phyloP scores from a whole-genome alignment of 2,797 vertebrate genomes.

The Lacerta viridis region DNA sequence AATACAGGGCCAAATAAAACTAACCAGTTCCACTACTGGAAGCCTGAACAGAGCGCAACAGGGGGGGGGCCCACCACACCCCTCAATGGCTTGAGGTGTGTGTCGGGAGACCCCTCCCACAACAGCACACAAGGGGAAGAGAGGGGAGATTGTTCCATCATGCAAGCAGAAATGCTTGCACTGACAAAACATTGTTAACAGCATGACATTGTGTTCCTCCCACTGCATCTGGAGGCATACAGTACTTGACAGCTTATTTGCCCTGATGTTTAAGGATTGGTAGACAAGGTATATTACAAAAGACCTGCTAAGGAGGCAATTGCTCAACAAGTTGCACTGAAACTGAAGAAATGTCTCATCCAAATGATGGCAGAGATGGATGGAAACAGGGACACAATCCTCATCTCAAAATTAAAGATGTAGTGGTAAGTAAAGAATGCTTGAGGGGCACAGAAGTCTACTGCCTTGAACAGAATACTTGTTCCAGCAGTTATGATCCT shows the following conservation, averaged over 20 bases:
- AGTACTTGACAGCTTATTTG: background rate
- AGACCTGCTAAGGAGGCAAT: background rate
- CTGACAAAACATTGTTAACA: no score
- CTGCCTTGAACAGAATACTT: background rate
- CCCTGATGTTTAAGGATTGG: background rate
- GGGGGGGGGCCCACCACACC: no score
- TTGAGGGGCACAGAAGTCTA: background rate
- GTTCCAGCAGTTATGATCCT: background rate
- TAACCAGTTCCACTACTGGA: no score
- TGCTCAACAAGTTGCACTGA: background rate
- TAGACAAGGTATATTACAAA: background rate
- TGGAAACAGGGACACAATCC: background rate
- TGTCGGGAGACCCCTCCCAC: no score
- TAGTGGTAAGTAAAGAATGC: background rate
- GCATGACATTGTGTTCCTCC: no score
- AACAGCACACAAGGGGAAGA: no score
- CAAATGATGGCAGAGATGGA: background rate
- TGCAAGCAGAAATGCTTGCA: no score
- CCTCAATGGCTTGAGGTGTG: no score
- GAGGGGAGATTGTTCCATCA: no score
- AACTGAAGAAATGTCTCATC: background rate
- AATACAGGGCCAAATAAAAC: background rate
- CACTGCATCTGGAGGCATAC: background rate
- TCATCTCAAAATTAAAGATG: background rate
- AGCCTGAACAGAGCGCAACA: no score